phyloP scores from a whole-genome alignment of 2,113 vertebrate species.

The Phaetusa simplex region DNA sequence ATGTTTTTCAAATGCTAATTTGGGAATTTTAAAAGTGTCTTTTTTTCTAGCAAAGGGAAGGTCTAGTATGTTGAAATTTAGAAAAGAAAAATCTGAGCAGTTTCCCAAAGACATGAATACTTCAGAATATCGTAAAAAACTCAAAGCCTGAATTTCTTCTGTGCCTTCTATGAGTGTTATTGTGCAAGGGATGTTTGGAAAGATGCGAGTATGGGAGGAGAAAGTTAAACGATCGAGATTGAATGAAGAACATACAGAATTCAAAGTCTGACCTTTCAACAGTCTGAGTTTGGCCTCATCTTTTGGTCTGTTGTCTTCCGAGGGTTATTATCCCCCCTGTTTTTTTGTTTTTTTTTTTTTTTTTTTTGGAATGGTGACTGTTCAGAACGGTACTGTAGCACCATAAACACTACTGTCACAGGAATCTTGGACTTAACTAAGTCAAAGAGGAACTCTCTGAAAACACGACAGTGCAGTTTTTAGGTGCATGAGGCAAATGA shows the following conservation, averaged over 20 bases:
- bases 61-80: background rate
- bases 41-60: background rate
- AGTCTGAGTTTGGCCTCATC: background rate
- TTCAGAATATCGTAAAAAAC: background rate
- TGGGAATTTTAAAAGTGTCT: background rate
- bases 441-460: background rate
- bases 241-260: background rate
- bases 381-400: background rate
- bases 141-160: background rate
- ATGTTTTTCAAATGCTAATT: slow-evolving; percentile 41
- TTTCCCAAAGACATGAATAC: background rate
- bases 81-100: background rate
- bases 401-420: background rate
- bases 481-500: background rate
- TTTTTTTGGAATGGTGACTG: background rate
- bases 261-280: background rate
- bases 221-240: background rate
- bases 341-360: accelerated
- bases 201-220: background rate
- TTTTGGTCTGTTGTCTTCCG: background rate
- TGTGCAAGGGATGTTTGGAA: background rate
- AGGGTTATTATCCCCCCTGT: background rate
- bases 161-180: background rate
- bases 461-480: background rate
- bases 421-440: background rate